These are phyloP conservation scores for Bufo bufo DNA, from an alignment of 2,113 vertebrate species.

Conservation along the genomic window DNA sequence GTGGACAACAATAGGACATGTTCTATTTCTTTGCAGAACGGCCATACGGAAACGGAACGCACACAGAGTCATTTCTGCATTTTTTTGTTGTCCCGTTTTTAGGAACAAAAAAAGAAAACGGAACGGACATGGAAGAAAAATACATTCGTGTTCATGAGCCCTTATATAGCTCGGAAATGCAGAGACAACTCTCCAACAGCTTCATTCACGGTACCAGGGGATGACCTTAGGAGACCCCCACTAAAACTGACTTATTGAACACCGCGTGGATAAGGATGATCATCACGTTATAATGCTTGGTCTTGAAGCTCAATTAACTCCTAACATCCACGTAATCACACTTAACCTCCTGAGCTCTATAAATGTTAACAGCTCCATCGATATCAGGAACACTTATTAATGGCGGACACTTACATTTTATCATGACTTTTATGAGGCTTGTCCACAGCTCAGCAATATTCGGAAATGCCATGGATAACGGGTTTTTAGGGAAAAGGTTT, in stretches of 20 bases:
- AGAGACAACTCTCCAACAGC: too few species aligned
- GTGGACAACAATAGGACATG: too few species aligned
- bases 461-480: background rate
- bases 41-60: too few species aligned
- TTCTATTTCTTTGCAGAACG: too few species aligned
- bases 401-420: background rate
- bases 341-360: conserved; percentile 24
- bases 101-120: too few species aligned
- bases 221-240: too few species aligned
- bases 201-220: too few species aligned
- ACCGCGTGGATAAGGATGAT: background rate
- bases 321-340: background rate
- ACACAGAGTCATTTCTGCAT: too few species aligned
- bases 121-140: too few species aligned
- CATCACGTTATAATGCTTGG: background rate
- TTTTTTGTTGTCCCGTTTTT: too few species aligned
- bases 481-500: background rate
- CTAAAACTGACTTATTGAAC: background rate
- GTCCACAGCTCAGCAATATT: background rate
- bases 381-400: background rate
- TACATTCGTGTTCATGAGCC: too few species aligned
- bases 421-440: background rate
- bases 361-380: conserved; percentile 17
- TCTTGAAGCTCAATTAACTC: conserved; percentile 7
- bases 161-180: too few species aligned